Evolutionary conservation across 2,113 vertebrate species (phyloP).

Genomic region (Myiozetetes cayanensis): DNA sequence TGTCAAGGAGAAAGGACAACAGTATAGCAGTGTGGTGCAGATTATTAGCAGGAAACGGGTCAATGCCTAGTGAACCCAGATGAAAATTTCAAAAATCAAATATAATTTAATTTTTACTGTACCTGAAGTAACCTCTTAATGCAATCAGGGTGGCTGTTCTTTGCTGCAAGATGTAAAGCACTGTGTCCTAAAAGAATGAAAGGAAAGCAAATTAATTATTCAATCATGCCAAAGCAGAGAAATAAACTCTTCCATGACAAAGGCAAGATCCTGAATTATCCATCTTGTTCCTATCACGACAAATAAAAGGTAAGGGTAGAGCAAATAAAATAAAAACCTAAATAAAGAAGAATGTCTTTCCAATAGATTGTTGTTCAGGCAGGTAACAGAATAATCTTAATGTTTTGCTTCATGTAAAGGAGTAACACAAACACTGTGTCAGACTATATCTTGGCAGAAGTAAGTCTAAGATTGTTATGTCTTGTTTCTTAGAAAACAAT

Average conservation of each 20-base stretch:
- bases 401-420: neutral
- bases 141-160: conserved; percentile 88
- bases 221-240: neutral
- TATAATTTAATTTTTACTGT: conserved; percentile 23
- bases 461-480: neutral
- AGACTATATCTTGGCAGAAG: neutral
- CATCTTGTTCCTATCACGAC: fast-evolving
- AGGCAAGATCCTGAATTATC: neutral
- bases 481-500: neutral
- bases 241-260: neutral
- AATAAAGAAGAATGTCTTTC: neutral
- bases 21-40: neutral
- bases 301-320: neutral
- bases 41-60: neutral
- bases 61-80: neutral
- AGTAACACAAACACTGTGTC: neutral
- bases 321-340: neutral
- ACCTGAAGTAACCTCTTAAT: conserved; percentile 92
- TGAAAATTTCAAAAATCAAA: neutral
- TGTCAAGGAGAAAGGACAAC: neutral
- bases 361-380: neutral
- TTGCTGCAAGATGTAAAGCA: conserved; percentile 92
- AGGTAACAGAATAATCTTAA: neutral
- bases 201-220: neutral
- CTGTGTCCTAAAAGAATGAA: conserved; percentile 79